Evolutionary conservation across 1,140 invertebrate species (phyloP), one percentile per base, ranked within the genome.

Genomic region (Drosophila ambigua): DNA sequence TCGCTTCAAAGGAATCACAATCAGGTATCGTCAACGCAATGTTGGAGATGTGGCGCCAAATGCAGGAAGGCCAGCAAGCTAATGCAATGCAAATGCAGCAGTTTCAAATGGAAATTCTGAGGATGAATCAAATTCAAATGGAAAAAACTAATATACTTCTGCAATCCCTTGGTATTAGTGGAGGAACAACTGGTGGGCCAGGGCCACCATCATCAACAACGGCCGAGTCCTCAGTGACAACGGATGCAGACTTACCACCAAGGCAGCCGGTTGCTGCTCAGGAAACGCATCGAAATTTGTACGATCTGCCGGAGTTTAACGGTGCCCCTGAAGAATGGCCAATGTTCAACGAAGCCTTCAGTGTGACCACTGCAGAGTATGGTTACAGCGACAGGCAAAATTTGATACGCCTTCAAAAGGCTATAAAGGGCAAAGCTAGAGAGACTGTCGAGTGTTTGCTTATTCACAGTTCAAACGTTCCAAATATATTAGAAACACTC

Each of bases 61-160:
- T 26, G 26, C 26, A 26, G 6, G 43, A 44, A 44, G 13, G 13
- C 13, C 43, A 44, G 15, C n/a, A n/a, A n/a, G 11, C 43, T 5
- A 44, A 44, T 44, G 15, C 43, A 15, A 44, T 13, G 6, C 43
- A 44, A 44, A 44, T 44, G 43, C 43, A 15, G 15, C 43, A 44
- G n/a, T 44, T 44, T 6, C 13, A 44, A 15, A 44, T 44, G 43
- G 43, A 15, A 44, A n/a, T 15, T 13, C 6, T 44, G 43, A 44
- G n/a, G 15, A 44, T 44, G 43, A 44, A 44, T 44, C 4, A 44
- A 15, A 44, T 44, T 44, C 11, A 44, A 44, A 44, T 44, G 43
- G 43, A 44, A 15, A 44, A 44, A 44, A 44, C 43, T 5, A 44
- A 44, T 44, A 13, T 44, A 13, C 43, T 44, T n/a, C 4, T 44